Percentiles rank a stretch among this genome's conserved stretches.
phyloP scores from a whole-genome alignment of 2,888 invertebrate species.

The Odontomyia ornata region DNA sequence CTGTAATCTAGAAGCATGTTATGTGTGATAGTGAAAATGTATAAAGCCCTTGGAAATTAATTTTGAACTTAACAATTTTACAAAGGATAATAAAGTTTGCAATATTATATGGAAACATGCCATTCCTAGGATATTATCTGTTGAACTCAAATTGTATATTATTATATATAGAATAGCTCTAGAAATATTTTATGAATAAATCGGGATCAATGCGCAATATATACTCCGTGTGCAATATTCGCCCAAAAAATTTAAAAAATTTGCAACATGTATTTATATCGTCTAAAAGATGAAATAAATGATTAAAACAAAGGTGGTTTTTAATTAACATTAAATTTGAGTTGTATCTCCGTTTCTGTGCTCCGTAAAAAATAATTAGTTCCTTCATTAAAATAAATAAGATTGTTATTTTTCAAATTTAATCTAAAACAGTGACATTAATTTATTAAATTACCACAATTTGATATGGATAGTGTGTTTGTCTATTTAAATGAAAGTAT shows the following conservation, averaged over 20 bases:
- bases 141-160: slow-evolving; percentile 16
- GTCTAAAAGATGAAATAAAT: background rate
- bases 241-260: slow-evolving; percentile 8
- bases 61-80: background rate
- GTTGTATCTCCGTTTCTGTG: no score
- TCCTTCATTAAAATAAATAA: no score
- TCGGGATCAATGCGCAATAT: background rate
- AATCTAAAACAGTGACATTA: no score
- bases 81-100: slow-evolving; percentile 1
- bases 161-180: background rate
- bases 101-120: slow-evolving; percentile 33
- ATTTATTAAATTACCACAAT: no score
- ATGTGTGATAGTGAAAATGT: slow-evolving; percentile 32
- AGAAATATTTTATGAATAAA: background rate
- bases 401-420: no score
- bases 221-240: slow-evolving; percentile 30
- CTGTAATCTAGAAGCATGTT: slow-evolving; percentile 6
- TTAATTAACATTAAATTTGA: no score
- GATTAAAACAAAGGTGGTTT: no score
- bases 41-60: background rate
- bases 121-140: slow-evolving; percentile 40
- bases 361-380: no score
- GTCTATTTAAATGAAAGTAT: no score
- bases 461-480: no score
- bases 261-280: background rate